Evolutionary conservation across 2,797 vertebrate species (phyloP).

Genomic region (Arctocebus calabarensis): DNA sequence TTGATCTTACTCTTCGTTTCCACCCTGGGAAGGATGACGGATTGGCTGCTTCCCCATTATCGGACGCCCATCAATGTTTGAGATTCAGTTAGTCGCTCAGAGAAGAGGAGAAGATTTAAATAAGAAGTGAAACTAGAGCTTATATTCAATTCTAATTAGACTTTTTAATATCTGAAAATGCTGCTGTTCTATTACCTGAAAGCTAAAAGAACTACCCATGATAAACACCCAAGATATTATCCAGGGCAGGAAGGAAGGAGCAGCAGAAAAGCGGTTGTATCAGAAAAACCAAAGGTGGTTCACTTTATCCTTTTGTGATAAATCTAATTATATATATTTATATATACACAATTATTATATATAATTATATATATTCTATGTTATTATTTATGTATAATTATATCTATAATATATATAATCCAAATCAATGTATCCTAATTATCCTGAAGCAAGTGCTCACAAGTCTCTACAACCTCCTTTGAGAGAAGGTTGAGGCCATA

Average conservation of each 20-base stretch:
- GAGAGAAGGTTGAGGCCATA: not conserved
- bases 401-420: not conserved
- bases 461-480: not conserved
- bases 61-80: not conserved
- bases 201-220: not conserved
- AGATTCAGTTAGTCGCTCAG: not conserved
- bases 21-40: not conserved
- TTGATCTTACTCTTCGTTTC: not conserved
- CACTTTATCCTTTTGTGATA: not conserved
- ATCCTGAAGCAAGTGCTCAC: not conserved
- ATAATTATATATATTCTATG: too few relatives aligned
- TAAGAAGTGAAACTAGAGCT: not conserved
- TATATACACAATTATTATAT: too few relatives aligned
- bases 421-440: not conserved
- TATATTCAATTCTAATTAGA: not conserved
- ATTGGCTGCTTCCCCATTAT: not conserved
- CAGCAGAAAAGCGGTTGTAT: not conserved
- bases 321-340: not conserved
- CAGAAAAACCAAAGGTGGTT: not conserved
- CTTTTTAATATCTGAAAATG: not conserved
- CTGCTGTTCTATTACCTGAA: not conserved
- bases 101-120: slow-evolving; percentile 1
- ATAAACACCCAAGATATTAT: not conserved
- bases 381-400: too few relatives aligned
- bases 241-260: not conserved